Conservation (phyloP, 1,140 invertebrate species). For the Zaprionus gabonicus region DNA sequence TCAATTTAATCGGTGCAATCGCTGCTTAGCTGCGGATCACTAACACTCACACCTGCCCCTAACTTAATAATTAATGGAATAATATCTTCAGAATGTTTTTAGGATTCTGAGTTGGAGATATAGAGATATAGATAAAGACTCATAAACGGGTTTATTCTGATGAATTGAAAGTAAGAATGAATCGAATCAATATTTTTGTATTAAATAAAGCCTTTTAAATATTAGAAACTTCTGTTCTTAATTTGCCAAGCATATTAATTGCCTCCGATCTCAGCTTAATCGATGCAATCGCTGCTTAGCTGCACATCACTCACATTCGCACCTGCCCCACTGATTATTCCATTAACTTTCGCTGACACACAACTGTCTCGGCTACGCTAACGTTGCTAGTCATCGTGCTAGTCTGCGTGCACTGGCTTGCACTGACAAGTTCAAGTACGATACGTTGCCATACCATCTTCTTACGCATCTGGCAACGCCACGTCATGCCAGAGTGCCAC, state of each 20-base stretch:
- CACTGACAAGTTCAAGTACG: constrained; percentile 67
- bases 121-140: too few relatives aligned
- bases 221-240: too few relatives aligned
- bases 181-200: too few relatives aligned
- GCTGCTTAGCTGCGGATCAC: background rate
- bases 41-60: background rate
- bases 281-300: background rate
- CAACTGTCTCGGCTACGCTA: constrained; percentile 14
- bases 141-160: too few relatives aligned
- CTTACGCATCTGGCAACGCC: constrained; percentile 69
- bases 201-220: too few relatives aligned
- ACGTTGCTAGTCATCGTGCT: background rate
- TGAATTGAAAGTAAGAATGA: too few relatives aligned
- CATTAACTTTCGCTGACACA: constrained; percentile 1
- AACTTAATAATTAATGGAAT: too few relatives aligned
- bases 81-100: too few relatives aligned
- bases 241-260: too few relatives aligned
- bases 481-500: constrained; percentile 3
- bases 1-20: too few relatives aligned
- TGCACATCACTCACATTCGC: constrained; percentile 1
- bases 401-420: constrained; percentile 13
- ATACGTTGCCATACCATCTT: constrained; percentile 37
- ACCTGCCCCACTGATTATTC: background rate
- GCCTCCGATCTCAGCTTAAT: background rate
- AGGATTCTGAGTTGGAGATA: too few relatives aligned